A percentile compares a stretch with the other conserved stretches of the same genome.
Evolutionary conservation across 2,888 invertebrate species (phyloP).

Genomic region (Stenolophus ochropezus): DNA sequence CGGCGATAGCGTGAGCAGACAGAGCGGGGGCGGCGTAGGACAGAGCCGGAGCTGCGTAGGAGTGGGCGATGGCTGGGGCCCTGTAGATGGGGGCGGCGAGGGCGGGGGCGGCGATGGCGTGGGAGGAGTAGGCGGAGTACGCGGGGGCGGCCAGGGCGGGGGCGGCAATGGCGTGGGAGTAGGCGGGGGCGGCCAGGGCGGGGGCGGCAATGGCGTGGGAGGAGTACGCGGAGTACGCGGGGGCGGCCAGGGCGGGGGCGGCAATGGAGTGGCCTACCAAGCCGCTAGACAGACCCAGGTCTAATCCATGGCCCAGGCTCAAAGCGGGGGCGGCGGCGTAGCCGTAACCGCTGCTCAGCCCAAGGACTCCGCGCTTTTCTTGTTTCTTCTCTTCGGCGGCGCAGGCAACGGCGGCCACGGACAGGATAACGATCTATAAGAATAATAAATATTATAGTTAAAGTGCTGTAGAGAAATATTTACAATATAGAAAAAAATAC

Average conservation of each 20-base stretch:
- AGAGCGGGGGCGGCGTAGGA: slow-evolving; percentile 58
- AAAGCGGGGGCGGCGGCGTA: slow-evolving; percentile 11
- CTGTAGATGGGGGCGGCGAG: too few relatives aligned
- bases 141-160: slow-evolving; percentile 51
- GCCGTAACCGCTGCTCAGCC: slow-evolving; percentile 63
- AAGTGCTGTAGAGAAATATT: neutral
- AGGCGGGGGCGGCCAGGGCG: neutral
- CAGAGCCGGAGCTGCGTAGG: neutral
- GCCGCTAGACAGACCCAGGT: neutral
- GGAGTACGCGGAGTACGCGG: neutral
- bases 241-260: slow-evolving; percentile 40
- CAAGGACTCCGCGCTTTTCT: slow-evolving; percentile 65
- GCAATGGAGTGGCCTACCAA: neutral
- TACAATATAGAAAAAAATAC: too few relatives aligned
- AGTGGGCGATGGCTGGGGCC: slow-evolving; percentile 57
- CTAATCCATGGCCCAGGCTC: slow-evolving; percentile 7
- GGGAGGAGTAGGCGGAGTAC: neutral
- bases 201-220: neutral
- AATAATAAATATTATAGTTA: neutral
- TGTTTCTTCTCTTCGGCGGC: slow-evolving; percentile 64
- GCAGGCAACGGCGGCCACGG: slow-evolving; percentile 58
- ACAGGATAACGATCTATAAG: slow-evolving; percentile 9
- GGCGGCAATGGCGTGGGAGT: neutral
- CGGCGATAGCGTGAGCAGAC: slow-evolving; percentile 53
- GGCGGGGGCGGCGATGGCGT: neutral